Evolutionary conservation across 1,140 invertebrate genomes (phyloP).

Genomic region (Oncopodura yosiiana): DNA sequence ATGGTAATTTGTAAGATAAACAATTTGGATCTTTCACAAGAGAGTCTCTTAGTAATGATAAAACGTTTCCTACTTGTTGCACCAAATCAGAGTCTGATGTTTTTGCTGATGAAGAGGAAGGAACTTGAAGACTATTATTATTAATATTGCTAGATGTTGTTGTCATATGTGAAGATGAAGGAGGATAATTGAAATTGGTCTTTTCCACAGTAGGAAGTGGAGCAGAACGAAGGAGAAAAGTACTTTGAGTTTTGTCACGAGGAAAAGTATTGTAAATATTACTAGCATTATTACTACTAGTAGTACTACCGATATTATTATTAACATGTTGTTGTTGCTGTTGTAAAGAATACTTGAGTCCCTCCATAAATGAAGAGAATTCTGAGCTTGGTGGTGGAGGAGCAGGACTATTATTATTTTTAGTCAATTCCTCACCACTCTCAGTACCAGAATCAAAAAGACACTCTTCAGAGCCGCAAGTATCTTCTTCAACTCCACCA

Average conservation of each 20-base stretch:
- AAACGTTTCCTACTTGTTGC: conserved; percentile 64
- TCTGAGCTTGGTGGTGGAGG: conserved; percentile 20
- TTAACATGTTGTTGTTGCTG: conserved; percentile 8
- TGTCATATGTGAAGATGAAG: no score
- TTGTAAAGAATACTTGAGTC: conserved; percentile 35
- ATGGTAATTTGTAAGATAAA: conserved; percentile 1
- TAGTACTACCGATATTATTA: no score
- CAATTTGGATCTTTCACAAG: conserved; percentile 39
- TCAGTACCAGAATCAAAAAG: conserved; percentile 55
- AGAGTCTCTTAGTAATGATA: conserved; percentile 60
- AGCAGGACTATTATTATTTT: conserved; percentile 6
- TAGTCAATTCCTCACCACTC: conserved; percentile 51
- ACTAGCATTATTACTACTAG: no score
- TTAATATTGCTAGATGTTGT: no score
- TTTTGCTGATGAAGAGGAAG: no score
- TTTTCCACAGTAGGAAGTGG: no score
- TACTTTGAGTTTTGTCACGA: no score
- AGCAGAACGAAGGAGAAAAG: no score
- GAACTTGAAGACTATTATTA: no score
- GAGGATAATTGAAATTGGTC: no score
- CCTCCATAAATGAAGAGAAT: conserved; percentile 38
- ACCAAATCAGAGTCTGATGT: conserved; percentile 45
- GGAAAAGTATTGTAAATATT: no score
- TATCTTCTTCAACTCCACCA: conserved; percentile 3
- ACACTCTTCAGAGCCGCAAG: conserved; percentile 28